phyloP scores from a whole-genome alignment of 2,888 invertebrate genomes.

The Diarsia mendica region DNA sequence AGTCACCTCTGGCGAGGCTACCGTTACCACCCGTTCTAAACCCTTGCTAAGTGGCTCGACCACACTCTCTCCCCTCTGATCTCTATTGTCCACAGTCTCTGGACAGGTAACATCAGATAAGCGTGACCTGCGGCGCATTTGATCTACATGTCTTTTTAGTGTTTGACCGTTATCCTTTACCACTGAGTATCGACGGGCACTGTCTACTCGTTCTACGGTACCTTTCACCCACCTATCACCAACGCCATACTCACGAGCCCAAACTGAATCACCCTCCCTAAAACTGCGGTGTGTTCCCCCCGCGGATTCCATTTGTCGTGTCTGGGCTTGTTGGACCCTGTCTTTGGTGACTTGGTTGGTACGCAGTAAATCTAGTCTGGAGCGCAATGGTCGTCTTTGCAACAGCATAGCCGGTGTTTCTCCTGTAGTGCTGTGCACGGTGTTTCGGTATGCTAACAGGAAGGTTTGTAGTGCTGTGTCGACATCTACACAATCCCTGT shows the following conservation, averaged over 20 bases:
- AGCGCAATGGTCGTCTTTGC: too few species aligned
- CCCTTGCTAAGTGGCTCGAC: neutral
- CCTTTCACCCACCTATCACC: too few species aligned
- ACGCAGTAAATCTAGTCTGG: constrained; percentile 12
- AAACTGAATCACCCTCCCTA: constrained; percentile 1
- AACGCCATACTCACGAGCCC: constrained; percentile 18
- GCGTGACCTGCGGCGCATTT: neutral
- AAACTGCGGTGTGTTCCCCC: constrained; percentile 3
- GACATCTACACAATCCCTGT: too few species aligned
- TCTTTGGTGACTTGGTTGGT: neutral
- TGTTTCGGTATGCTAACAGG: too few species aligned
- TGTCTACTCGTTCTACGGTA: too few species aligned
- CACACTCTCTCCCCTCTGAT: neutral
- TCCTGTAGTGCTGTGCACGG: too few species aligned
- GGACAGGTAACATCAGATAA: constrained; percentile 1
- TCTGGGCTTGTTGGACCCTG: constrained; percentile 1
- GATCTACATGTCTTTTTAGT: too few species aligned
- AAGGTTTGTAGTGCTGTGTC: too few species aligned
- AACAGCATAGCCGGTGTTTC: too few species aligned
- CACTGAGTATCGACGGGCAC: too few species aligned
- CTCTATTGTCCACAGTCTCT: neutral
- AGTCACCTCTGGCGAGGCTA: neutral
- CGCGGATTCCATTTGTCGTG: constrained; percentile 1
- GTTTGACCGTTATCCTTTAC: too few species aligned
- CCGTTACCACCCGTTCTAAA: neutral